phyloP scores from a whole-genome alignment of 2,888 invertebrate species.

The Conops quadrifasciatus region DNA sequence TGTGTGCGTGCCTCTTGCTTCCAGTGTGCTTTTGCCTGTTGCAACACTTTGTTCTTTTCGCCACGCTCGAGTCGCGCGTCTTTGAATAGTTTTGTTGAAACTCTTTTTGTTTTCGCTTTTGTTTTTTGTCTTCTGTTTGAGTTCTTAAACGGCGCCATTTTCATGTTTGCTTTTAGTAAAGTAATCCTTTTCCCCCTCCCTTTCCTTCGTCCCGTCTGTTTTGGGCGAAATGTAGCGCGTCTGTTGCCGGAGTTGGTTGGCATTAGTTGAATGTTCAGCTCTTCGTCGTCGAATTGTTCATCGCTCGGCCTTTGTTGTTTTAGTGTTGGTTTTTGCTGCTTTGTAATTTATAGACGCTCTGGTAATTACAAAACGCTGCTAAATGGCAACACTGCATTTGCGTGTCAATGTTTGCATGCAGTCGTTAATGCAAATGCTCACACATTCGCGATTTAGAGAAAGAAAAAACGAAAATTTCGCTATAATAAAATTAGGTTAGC shows the following conservation, averaged over 20 bases:
- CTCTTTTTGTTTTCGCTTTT: too few relatives aligned
- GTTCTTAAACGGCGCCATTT: slow-evolving; percentile 14
- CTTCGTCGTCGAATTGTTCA: slow-evolving; percentile 3
- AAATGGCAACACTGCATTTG: not conserved
- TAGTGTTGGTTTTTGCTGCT: not conserved
- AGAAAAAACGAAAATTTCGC: too few relatives aligned
- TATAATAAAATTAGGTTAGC: too few relatives aligned
- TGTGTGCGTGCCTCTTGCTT: not conserved
- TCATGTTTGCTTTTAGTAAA: slow-evolving; percentile 16
- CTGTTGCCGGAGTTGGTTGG: not conserved
- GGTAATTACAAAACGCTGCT: not conserved
- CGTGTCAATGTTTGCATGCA: not conserved
- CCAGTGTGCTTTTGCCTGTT: not conserved
- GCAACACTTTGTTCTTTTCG: slow-evolving; percentile 14
- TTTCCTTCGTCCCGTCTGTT: not conserved
- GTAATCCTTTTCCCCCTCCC: not conserved
- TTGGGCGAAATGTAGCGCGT: not conserved
- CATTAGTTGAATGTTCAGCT: slow-evolving; percentile 19
- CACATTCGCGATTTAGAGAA: not conserved
- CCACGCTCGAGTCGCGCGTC: not conserved
- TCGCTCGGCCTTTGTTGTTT: too few relatives aligned
- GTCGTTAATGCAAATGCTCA: not conserved
- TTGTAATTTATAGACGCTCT: slow-evolving; percentile 5
- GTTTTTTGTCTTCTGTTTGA: too few relatives aligned
- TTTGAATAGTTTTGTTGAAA: too few relatives aligned